Conservation (phyloP, 2,888 invertebrate genomes). For the Falcaria lacertinaria region DNA sequence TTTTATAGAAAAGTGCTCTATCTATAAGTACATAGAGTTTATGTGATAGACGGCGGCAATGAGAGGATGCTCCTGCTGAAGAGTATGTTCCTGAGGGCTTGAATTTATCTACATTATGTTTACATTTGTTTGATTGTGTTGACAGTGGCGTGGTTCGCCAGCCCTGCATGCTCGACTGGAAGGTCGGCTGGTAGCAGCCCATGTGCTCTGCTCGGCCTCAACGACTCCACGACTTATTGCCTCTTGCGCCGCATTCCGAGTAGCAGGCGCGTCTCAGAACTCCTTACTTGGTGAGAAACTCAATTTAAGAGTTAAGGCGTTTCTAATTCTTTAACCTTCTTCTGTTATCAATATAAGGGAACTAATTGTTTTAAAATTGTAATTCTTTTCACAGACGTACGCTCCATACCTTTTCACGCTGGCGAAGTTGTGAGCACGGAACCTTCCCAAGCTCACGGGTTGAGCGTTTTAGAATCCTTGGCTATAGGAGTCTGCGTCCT, state of each 20-base stretch:
- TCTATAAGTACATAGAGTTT: no score
- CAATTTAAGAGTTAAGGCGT: no score
- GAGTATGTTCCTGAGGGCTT: no score
- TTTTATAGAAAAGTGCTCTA: no score
- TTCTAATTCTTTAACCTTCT: no score
- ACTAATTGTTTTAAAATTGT: no score
- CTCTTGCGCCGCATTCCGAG: constrained; percentile 91
- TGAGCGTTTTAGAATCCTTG: constrained; percentile 88
- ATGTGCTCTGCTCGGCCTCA: constrained; percentile 87
- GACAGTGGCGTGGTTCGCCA: constrained; percentile 91
- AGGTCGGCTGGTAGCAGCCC: constrained; percentile 88
- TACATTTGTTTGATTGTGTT: constrained; percentile 14
- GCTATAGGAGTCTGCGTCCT: constrained; percentile 90
- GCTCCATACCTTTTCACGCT: constrained; percentile 87
- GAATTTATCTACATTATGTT: no score
- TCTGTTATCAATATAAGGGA: no score
- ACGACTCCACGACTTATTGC: constrained; percentile 81
- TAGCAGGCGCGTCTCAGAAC: constrained; percentile 86
- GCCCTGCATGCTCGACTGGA: constrained; percentile 86
- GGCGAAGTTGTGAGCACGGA: constrained; percentile 78
- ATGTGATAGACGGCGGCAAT: no score
- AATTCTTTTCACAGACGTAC: constrained; percentile 82
- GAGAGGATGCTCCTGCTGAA: no score
- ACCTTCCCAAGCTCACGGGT: constrained; percentile 76
- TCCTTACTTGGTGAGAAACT: constrained; percentile 58